Evolutionary conservation across 2,797 vertebrate species (phyloP), one percentile per base, ranked within the genome.

Genomic region (Brachyalestes nurse): DNA sequence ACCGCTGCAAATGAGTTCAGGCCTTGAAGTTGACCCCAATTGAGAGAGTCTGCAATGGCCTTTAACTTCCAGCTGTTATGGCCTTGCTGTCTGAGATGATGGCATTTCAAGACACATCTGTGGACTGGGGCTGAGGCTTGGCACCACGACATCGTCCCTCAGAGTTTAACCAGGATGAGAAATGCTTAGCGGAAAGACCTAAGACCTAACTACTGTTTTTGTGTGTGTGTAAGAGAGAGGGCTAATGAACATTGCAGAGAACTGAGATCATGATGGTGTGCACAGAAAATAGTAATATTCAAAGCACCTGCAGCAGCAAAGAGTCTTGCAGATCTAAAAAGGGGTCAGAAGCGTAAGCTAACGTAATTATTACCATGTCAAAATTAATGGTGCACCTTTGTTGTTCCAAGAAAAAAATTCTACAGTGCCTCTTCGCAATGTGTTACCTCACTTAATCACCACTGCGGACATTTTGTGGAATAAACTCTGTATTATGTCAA

Each of bases 91-190:
- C 71, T 61, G 82, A 81, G 82, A 84, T 92, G 87, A 94, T 92
- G 88, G 67, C 75, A 92, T 92, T 93, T 93, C 92, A 92, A 92
- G 91, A 91, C 77, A 23, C 0, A 55, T 65, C 53, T 82, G 77
- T 51, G 28, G 82, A 89, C 51, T 75, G 72, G 82, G 87, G 85
- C 79, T 87, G 67, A 85, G 45, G 49, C 73, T 71, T 72, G 81
- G 83, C 77, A 80, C 64, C 84, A 69, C 19, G n/a, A 66, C 34
- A 64, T n/a, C 5, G 79, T 81, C 88, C 72, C 69, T 65, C 17
- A 25, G 71, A 70, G 71, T 61, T 0, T 77, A 86, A 76, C 87
- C 84, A 85, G 74, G 73, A 88, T 79, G 77, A 75, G 79, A 79
- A 74, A 73, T 57, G 61, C 55, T 83, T 78, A 72, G 72, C 34